Base-by-base conservation (phyloP, 2,888 invertebrate genomes). In the Nomada flava region DNA sequence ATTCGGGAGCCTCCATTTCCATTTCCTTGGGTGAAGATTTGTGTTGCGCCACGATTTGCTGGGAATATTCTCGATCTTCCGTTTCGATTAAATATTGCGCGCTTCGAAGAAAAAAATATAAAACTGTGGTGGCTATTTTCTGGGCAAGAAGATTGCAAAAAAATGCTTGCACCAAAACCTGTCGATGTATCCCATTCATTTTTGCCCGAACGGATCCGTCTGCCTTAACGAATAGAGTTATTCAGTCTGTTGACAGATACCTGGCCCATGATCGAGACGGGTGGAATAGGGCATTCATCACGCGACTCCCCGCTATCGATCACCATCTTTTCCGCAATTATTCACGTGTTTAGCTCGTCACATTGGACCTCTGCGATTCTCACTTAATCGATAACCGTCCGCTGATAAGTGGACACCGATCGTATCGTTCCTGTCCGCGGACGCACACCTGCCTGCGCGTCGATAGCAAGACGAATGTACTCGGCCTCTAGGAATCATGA, bases 321-420 rank as follows among this genome's bases (percentile, higher is more conserved):
- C 77, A 78, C 76, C 59, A 76, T 76, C 78, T 76, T 78, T 67
- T 67, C 44, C 76, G 23, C 67, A 55, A 78, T 68, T 78, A 76
- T 78, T 78, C 67, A 65, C 76, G 67, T 55, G 55, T 76, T 62
- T 76, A 67, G 26, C 65, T 47, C 64, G 50, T 76, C 64, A 59
- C 67, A 60, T 59, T 23, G 23, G 26, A 20, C 36, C 57, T 20
- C 44, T 50, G 42, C 29, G 42, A 50, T 15, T 47, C 15, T 42
- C 44, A 50, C 15, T 62, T 55, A 76, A 78, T 78, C 76, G 78
- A 78, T 63, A 68, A 50, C 76, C 23, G 15, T 26, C 47, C 23
- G n/a, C 71, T 44, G 76, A 63, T 71, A 63, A 71, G 63, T n/a
- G 55, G 50, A n/a, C 71, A 57, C 11, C 59, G 59, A 47, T 42